Base-by-base conservation (phyloP, 2,113 vertebrate species). In the Hippopotamus amphibius region DNA sequence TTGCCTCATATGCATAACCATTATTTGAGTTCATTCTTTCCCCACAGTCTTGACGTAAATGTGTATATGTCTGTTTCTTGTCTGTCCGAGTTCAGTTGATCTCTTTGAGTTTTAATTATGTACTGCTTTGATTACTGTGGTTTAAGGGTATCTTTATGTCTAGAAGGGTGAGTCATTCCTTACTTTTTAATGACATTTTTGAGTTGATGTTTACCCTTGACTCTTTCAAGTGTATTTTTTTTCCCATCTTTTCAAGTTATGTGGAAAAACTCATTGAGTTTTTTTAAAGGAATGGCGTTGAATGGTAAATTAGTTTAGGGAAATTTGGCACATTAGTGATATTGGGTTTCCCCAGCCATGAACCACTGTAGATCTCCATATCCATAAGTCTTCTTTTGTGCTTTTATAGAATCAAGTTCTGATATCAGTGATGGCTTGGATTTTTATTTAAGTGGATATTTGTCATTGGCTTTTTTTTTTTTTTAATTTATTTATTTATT, bases 381-480 rank as follows among this genome's bases (percentile, higher is more conserved):
- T 74, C 28, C 55, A 33, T 19, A 68, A 9, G 6, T 90, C 17
- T 5, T 88, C 16, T 80, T 95, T 92, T 57, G 50, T 79, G 33
- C 28, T 79, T 92, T n/a, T 50, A 14, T 59, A 59, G 17, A 65
- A 43, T 77, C 26, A 91, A 22, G 15, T 81, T 92, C 1, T 90
- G 66, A 71, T 96, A 76, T 71, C 50, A 90, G 11, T 84, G 76
- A 81, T 79, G 22, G 1, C 43, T 84, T 81, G 5, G 14, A n/a
- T 88, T 69, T 93, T 68, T 41, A 63, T 88, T 28, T 72, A 89
- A 96, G 61, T 90, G 15, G 5, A 37, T 79, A n/a, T 63, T 91
- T 50, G 16, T 50, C 43, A 74, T 3, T 88, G 24, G 15, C 17
- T 77, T 84, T 87, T 88, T 41, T 37, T 37, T 37, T 37, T 37